Conservation (phyloP, 2,888 invertebrate genomes). For the Eupithecia abbreviata region DNA sequence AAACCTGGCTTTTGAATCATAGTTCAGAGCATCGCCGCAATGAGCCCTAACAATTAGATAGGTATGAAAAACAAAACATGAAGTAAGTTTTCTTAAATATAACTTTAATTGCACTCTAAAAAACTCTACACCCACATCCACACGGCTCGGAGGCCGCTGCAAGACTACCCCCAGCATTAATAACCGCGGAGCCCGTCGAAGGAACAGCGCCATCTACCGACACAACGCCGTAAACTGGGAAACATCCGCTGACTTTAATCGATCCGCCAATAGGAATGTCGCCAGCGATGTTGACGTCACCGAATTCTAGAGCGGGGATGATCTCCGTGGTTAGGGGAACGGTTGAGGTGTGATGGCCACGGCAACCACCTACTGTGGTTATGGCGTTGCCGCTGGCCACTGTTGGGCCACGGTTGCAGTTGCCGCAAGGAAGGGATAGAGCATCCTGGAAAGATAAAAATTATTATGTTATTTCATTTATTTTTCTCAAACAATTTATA, state of each 20-base stretch:
- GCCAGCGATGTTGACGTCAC: conserved; percentile 65
- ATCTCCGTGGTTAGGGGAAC: conserved; percentile 67
- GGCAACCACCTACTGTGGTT: conserved; percentile 40
- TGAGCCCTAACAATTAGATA: not conserved
- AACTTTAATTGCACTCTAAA: not conserved
- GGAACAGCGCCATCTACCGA: conserved; percentile 67
- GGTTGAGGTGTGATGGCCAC: conserved; percentile 49
- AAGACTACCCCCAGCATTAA: conserved; percentile 57
- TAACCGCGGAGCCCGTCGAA: conserved; percentile 63
- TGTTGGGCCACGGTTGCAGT: conserved; percentile 37
- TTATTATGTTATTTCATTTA: not conserved
- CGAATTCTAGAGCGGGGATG: conserved; percentile 64
- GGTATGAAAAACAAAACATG: not conserved
- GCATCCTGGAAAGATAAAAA: conserved; percentile 30
- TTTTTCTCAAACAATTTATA: too few relatives aligned
- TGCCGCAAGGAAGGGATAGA: conserved; percentile 42
- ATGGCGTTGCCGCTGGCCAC: conserved; percentile 42
- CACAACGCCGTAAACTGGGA: conserved; percentile 72
- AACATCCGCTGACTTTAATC: conserved; percentile 68
- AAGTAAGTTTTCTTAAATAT: not conserved
- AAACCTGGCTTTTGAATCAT: too few relatives aligned
- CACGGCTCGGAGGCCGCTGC: conserved; percentile 36
- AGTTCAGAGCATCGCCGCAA: too few relatives aligned
- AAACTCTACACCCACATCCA: conserved; percentile 24
- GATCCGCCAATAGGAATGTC: conserved; percentile 69